Conservation (phyloP, 1,140 invertebrate genomes). For the Venturia canescens region DNA sequence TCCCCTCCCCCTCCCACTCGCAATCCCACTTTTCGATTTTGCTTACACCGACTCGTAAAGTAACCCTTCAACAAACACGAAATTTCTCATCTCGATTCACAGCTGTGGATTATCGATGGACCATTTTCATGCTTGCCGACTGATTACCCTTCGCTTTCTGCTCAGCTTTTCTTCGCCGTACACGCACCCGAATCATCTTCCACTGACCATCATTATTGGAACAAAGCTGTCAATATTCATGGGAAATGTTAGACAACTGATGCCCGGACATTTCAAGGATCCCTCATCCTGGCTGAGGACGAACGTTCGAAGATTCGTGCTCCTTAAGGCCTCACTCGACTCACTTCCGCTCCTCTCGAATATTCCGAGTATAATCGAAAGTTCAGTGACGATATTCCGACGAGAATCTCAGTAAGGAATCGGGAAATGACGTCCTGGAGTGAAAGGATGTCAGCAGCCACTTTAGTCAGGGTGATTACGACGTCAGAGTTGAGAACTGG, state of each 20-base stretch:
- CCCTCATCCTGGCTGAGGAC: too few relatives aligned
- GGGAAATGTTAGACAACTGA: too few relatives aligned
- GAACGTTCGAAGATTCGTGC: too few relatives aligned
- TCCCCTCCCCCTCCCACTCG: slow-evolving; percentile 40
- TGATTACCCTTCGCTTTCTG: too few relatives aligned
- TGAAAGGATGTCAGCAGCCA: slow-evolving; percentile 13
- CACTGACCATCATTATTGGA: too few relatives aligned
- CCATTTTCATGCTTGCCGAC: too few relatives aligned
- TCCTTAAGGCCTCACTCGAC: too few relatives aligned
- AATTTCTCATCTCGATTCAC: neutral
- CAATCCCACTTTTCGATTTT: slow-evolving; percentile 33
- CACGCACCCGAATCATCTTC: too few relatives aligned
- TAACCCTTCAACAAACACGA: neutral
- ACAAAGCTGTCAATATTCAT: too few relatives aligned
- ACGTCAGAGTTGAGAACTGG: slow-evolving; percentile 17
- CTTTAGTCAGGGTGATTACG: neutral
- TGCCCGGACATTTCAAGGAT: too few relatives aligned
- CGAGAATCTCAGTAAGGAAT: neutral
- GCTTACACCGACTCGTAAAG: slow-evolving; percentile 32
- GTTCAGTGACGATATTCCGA: neutral
- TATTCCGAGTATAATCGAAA: neutral
- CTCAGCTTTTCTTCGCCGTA: too few relatives aligned
- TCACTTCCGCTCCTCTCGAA: neutral
- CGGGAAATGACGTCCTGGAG: neutral
- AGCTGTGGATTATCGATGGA: neutral